Conservation (phyloP, 1,140 invertebrate genomes). For the Oncopodura yosiiana region DNA sequence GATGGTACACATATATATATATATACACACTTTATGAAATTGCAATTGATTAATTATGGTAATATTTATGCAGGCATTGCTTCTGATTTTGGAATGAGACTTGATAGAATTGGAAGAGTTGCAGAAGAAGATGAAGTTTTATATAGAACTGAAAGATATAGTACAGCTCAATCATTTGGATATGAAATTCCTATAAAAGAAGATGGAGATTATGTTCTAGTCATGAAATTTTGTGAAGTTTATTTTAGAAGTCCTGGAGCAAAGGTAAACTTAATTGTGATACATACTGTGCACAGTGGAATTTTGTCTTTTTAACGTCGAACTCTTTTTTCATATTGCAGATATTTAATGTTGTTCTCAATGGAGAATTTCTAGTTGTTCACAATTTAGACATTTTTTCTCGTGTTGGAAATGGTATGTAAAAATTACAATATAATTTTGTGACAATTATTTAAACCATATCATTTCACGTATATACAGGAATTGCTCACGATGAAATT, state of each 20-base stretch:
- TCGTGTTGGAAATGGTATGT: conserved; percentile 77
- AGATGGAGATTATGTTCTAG: conserved; percentile 78
- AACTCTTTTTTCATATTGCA: conserved; percentile 37
- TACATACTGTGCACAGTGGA: neutral
- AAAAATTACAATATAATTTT: too few relatives aligned
- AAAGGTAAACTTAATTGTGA: conserved; percentile 56
- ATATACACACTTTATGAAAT: too few relatives aligned
- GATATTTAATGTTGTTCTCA: conserved; percentile 86
- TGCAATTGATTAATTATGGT: too few relatives aligned
- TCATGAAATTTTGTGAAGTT: conserved; percentile 84
- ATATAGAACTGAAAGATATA: conserved; percentile 82
- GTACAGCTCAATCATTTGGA: conserved; percentile 68
- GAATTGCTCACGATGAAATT: conserved; percentile 90
- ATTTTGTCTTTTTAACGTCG: neutral
- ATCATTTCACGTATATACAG: too few relatives aligned
- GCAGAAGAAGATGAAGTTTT: conserved; percentile 67
- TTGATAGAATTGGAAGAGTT: conserved; percentile 65
- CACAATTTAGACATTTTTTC: conserved; percentile 85
- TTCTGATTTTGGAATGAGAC: conserved; percentile 69
- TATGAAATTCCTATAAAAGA: conserved; percentile 73
- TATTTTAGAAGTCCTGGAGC: conserved; percentile 79
- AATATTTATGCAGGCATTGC: conserved; percentile 55
- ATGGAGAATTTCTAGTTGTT: conserved; percentile 82
- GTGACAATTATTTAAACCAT: too few relatives aligned
- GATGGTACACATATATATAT: neutral